Percentiles rank a stretch among this genome's conserved stretches.
Evolutionary conservation across 1,140 invertebrate species (phyloP).

Genomic region (Galendromus occidentalis): DNA sequence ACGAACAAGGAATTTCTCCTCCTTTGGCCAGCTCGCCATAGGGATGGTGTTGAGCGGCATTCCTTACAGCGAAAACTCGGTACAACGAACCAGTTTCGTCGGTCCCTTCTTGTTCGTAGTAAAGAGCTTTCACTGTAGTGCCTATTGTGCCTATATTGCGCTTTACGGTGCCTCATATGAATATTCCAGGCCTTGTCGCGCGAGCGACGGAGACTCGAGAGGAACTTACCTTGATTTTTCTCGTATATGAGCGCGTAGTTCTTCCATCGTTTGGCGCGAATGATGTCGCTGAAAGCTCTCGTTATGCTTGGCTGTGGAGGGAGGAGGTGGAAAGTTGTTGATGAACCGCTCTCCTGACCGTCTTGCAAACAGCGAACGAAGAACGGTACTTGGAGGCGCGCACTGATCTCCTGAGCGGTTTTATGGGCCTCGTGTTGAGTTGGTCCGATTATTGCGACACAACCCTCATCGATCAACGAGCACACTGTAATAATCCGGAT

Average conservation of each 20-base stretch:
- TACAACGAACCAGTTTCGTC: too few species aligned
- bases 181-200: too few species aligned
- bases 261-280: constrained; percentile 70
- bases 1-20: too few species aligned
- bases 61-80: too few species aligned
- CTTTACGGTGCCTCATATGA: too few species aligned
- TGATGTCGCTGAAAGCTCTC: constrained; percentile 67
- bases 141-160: too few species aligned
- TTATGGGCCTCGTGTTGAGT: constrained; percentile 6
- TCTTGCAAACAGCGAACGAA: neutral
- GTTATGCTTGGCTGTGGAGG: constrained; percentile 70
- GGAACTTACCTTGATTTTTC: constrained; percentile 60
- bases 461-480: neutral
- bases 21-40: too few species aligned
- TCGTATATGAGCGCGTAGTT: constrained; percentile 84
- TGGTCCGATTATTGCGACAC: constrained; percentile 1
- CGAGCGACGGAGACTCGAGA: too few species aligned
- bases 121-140: too few species aligned
- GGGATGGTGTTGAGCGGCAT: too few species aligned
- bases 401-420: neutral
- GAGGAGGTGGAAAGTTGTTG: constrained; percentile 48
- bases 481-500: constrained; percentile 6
- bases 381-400: neutral
- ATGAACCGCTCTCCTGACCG: neutral
- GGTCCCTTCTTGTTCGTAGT: too few species aligned